Percentiles rank a stretch among this genome's conserved stretches.
Conservation (phyloP, 2,888 invertebrate genomes). For the Yponomeuta cagnagella region DNA sequence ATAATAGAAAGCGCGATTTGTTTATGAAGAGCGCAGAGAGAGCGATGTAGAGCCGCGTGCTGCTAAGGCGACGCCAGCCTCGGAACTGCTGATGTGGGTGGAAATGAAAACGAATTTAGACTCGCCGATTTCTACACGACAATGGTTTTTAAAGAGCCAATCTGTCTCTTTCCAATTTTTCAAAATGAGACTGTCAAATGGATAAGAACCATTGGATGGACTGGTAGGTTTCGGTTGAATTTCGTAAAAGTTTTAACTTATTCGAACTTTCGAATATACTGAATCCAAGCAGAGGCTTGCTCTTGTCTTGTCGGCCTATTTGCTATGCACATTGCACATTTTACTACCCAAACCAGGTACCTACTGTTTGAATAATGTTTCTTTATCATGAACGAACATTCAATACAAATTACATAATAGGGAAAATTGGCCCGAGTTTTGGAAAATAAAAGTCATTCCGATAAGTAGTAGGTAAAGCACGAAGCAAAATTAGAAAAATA, state of each 20-base stretch:
- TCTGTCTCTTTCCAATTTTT: not conserved
- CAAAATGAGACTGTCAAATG: not conserved
- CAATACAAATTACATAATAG: not conserved
- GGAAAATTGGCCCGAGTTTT: not conserved
- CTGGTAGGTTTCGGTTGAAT: not conserved
- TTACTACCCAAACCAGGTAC: not conserved
- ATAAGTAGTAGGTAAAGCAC: not conserved
- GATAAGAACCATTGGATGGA: not conserved
- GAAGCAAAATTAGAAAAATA: not conserved
- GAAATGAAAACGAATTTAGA: slow-evolving; percentile 2
- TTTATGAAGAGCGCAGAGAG: not conserved
- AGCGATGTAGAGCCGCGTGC: not conserved
- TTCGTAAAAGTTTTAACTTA: not conserved
- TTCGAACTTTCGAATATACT: not conserved
- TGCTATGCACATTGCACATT: not conserved
- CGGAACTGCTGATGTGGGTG: not conserved
- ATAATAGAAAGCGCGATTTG: not conserved
- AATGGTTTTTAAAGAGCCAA: not conserved
- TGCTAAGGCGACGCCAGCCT: not conserved
- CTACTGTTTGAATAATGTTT: not conserved
- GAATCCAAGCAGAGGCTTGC: not conserved
- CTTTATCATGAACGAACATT: not conserved
- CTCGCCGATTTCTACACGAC: not conserved
- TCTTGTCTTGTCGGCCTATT: not conserved
- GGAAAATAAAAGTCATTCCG: not conserved